Evolutionary conservation across 2,113 vertebrate genomes (phyloP), one percentile per base, ranked within the genome.

Genomic region (Alectura lathami): DNA sequence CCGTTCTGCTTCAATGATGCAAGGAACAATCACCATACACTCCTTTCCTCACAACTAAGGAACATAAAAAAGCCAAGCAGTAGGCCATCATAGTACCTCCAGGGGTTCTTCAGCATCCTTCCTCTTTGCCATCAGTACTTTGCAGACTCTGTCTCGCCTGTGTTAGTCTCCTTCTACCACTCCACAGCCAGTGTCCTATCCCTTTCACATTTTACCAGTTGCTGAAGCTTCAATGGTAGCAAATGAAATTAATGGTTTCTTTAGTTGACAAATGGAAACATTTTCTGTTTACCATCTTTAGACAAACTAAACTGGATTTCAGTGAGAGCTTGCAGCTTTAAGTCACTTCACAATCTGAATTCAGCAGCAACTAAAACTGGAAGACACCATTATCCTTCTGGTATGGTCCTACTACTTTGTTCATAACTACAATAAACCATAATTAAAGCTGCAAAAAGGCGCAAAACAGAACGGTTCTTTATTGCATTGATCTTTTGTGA

Each of bases 401-500:
- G 3, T 6, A 16, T 8, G 9, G 59, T 79, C 70, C 27, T 2
- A 9, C 24, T 22, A 73, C 17, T 66, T 57, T 36, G 11, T 5
- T 63, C 18, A 6, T 18, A 45, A 69, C 11, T 45, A 14, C 59
- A 32, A 63, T 3, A 70, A 90, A 40, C 3, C 21, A 50, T 34
- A 86, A 67, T 54, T 2, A 53, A 87, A 83, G 40, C 43, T 77
- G n/a, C 20, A 69, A 76, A 86, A 23, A 86, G 6, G 12, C 17
- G 29, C 15, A 66, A 43, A 50, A 30, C 0, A n/a, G 57, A 89
- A 85, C 3, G 11, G 26, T 17, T 51, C 26, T 48, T 56, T 30
- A n/a, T n/a, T 48, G 56, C 22, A 24, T 1, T 53, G 9, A 88
- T 38, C 42, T 69, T 48, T 11, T 0, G 1, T 13, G 2, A 21